Evolutionary conservation across 1,140 invertebrate genomes (phyloP).

Genomic region (Rhynchophorus ferrugineus): DNA sequence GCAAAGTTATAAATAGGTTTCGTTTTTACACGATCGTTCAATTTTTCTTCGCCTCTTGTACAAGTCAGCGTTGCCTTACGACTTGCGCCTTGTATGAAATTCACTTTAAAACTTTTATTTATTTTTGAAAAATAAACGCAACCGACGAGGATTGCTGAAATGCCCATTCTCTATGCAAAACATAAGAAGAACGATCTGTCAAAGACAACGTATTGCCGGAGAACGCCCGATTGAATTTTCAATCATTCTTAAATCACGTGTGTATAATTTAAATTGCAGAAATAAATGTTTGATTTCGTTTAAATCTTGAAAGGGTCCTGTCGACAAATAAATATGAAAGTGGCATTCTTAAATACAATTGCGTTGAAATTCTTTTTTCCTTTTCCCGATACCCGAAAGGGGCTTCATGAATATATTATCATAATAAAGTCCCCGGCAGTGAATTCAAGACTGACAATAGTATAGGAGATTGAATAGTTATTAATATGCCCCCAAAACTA

Average conservation of each 20-base stretch:
- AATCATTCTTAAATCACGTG: slow-evolving; percentile 25
- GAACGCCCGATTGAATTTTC: slow-evolving; percentile 21
- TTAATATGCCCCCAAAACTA: no score
- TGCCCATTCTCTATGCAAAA: slow-evolving; percentile 9
- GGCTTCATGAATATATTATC: no score
- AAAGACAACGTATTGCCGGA: slow-evolving; percentile 8
- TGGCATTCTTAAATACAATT: no score
- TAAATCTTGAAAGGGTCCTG: neutral
- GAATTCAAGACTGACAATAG: no score
- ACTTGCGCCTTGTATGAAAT: neutral
- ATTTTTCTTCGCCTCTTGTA: no score
- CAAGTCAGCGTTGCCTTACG: no score
- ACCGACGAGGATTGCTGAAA: neutral
- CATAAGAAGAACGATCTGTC: slow-evolving; percentile 18
- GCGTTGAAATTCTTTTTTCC: neutral
- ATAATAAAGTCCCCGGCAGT: no score
- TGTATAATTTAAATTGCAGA: slow-evolving; percentile 25
- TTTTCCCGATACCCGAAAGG: neutral
- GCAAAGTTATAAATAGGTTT: no score
- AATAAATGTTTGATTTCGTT: slow-evolving; percentile 18
- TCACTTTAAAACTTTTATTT: neutral
- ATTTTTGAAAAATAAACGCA: neutral
- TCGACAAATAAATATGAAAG: neutral
- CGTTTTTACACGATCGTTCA: no score
- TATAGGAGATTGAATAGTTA: no score